Percentiles rank a stretch among this genome's conserved stretches.
Evolutionary conservation across 1,140 invertebrate species (phyloP).

Genomic region (Pachypeltis micranthus): DNA sequence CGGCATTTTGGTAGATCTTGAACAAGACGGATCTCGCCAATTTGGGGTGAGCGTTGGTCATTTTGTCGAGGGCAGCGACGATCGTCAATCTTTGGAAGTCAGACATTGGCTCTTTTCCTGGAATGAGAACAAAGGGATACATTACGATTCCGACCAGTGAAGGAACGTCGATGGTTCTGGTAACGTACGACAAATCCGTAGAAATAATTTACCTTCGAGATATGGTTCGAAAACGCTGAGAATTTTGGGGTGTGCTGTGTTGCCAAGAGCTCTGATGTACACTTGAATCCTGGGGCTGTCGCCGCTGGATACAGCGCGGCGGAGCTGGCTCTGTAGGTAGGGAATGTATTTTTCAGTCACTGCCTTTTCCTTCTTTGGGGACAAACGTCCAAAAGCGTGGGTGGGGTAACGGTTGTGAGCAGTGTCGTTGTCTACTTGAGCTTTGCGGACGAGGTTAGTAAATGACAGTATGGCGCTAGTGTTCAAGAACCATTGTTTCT

Average conservation of each 20-base stretch:
- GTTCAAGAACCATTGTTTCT: slow-evolving; percentile 38
- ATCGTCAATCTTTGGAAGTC: slow-evolving; percentile 50
- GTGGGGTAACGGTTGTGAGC: slow-evolving; percentile 47
- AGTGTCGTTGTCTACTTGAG: slow-evolving; percentile 42
- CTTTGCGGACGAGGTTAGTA: slow-evolving; percentile 44
- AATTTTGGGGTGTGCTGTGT: slow-evolving; percentile 45
- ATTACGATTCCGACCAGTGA: too few relatives aligned
- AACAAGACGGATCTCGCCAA: slow-evolving; percentile 43
- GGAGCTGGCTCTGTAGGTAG: slow-evolving; percentile 41
- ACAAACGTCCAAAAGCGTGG: slow-evolving; percentile 44
- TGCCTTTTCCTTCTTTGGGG: slow-evolving; percentile 38
- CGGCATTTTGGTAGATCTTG: slow-evolving; percentile 51
- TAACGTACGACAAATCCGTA: too few relatives aligned
- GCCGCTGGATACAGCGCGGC: slow-evolving; percentile 38
- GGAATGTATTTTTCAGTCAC: slow-evolving; percentile 45
- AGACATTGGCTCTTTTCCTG: slow-evolving; percentile 34
- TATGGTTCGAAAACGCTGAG: slow-evolving; percentile 49
- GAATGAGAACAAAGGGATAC: too few relatives aligned
- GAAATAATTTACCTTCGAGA: slow-evolving; percentile 43
- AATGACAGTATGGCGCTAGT: slow-evolving; percentile 42
- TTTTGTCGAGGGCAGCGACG: slow-evolving; percentile 40
- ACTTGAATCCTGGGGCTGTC: slow-evolving; percentile 44
- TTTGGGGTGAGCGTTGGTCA: slow-evolving; percentile 39
- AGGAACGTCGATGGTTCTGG: too few relatives aligned
- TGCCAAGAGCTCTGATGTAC: slow-evolving; percentile 49